Conservation (phyloP, 2,797 vertebrate species). For the Harpagifer antarcticus region DNA sequence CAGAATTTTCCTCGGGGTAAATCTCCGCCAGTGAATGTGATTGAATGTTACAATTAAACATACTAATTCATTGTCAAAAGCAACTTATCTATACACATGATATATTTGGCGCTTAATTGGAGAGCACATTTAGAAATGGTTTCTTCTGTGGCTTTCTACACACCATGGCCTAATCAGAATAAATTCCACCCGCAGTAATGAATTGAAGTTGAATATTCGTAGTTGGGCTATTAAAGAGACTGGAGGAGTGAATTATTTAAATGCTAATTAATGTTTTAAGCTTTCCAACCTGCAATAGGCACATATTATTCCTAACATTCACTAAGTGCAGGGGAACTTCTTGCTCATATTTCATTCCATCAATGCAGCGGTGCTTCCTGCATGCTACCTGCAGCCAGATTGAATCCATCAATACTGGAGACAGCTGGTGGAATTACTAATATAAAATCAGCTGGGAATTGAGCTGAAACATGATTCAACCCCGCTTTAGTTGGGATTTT, state of each 20-base stretch:
- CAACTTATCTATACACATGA: slow-evolving; percentile 83
- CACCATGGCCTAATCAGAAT: slow-evolving; percentile 74
- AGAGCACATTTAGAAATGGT: slow-evolving; percentile 78
- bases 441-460: slow-evolving; percentile 64
- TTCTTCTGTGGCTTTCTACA: slow-evolving; percentile 69
- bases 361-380: slow-evolving; percentile 65
- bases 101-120: slow-evolving; percentile 82
- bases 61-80: slow-evolving; percentile 84
- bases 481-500: slow-evolving; percentile 26
- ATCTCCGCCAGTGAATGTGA: slow-evolving; percentile 76
- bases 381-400: slow-evolving; percentile 57
- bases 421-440: slow-evolving; percentile 74
- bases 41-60: slow-evolving; percentile 85
- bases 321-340: slow-evolving; percentile 63
- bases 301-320: slow-evolving; percentile 70
- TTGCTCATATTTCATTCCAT: slow-evolving; percentile 73
- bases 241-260: slow-evolving; percentile 81
- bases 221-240: slow-evolving; percentile 78
- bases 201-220: slow-evolving; percentile 79
- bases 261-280: slow-evolving; percentile 84
- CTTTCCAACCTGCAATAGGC: slow-evolving; percentile 74
- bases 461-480: slow-evolving; percentile 43
- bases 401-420: slow-evolving; percentile 77
- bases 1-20: slow-evolving; percentile 74
- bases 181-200: slow-evolving; percentile 73